phyloP scores from a whole-genome alignment of 2,797 vertebrate genomes.

The Eospalax fontanierii region DNA sequence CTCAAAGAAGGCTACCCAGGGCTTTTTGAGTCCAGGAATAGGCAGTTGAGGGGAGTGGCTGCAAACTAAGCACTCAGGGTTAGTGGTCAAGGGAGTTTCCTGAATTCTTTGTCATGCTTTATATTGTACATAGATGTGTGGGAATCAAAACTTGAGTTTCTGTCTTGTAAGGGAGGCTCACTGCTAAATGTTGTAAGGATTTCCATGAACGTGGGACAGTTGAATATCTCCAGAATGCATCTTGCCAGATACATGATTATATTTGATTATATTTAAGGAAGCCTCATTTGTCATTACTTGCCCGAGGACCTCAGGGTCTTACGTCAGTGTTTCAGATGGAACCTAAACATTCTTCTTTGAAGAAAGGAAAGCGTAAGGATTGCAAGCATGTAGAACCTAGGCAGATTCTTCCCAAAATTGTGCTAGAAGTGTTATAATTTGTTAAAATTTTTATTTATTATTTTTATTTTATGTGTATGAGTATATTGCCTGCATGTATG shows the following conservation, averaged over 20 bases:
- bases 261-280: slow-evolving; percentile 19
- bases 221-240: background rate
- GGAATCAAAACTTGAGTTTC: background rate
- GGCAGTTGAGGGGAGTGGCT: background rate
- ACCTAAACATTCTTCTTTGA: background rate
- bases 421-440: too few species aligned
- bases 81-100: background rate
- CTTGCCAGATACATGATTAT: background rate
- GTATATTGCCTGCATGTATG: too few species aligned
- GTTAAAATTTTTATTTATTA: too few species aligned
- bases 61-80: background rate
- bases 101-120: background rate
- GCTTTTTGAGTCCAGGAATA: background rate
- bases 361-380: background rate
- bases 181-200: background rate
- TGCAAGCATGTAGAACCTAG: background rate
- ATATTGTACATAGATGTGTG: background rate
- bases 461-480: too few species aligned
- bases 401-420: background rate
- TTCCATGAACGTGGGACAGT: background rate
- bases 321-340: background rate
- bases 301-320: background rate
- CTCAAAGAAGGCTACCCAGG: background rate
- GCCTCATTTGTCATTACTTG: background rate
- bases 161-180: background rate